Base-by-base conservation (phyloP, 2,113 vertebrate species). In the Pristiophorus japonicus region DNA sequence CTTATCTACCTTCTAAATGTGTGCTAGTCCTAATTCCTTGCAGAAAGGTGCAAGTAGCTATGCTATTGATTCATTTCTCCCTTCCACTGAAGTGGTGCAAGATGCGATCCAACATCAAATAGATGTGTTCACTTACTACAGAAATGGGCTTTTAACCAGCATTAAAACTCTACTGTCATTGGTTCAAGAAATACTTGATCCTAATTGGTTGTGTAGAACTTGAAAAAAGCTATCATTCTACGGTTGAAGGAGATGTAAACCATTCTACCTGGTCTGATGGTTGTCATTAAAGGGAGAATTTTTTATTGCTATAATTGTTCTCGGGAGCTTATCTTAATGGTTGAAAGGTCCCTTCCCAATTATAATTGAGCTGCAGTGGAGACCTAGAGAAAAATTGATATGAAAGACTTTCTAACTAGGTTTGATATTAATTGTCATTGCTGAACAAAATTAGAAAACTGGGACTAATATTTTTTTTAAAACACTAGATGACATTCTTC, bases 301-400 rank as follows among this genome's bases (percentile, higher is more conserved):
- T 63, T 92, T 65, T 38, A 92, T 92, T 42, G 14, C 38, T 92
- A 5, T 92, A 63, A 7, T 63, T 92, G n/a, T 65, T 92, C 59
- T 63, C 59, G 18, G 88, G 88, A 92, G 88, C 65, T n/a, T 24
- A 92, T 92, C 88, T 92, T 92, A 63, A 92, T 92, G n/a, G n/a
- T 91, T 38, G 88, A 63, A 38, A 63, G n/a, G 59, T 63, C 59
- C 88, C 88, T 92, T 63, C 16, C 59, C 59, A 92, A 63, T 92
- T 92, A 92, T 92, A 92, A 63, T 92, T 63, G 55, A 63, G n/a
- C 59, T 65, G 34, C 88, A 92, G 20, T 38, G 6, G 47, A 65
- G 62, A 92, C 88, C 88, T 38, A 65, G n/a, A 5, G 88, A 38
- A 92, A 91, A 65, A 63, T 34, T 62, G 59, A 8, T 59, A 11